Conservation (phyloP, 2,797 vertebrate species). For the Anas bernieri region DNA sequence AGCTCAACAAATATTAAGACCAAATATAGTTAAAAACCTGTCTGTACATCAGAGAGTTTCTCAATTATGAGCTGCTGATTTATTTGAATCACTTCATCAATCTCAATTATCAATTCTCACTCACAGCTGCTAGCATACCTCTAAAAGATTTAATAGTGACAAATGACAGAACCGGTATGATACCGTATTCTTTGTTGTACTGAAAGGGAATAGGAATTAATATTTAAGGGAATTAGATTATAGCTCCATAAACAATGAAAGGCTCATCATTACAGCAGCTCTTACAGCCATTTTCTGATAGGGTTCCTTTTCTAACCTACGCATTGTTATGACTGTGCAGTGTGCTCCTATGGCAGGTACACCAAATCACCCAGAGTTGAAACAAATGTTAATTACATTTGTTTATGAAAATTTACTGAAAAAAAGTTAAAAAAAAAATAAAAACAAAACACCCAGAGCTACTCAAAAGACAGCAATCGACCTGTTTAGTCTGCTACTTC, state of each 20-base stretch:
- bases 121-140: not conserved
- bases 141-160: not conserved
- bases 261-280: not conserved
- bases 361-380: not conserved
- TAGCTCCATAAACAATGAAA: not conserved
- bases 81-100: not conserved
- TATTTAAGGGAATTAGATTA: not conserved
- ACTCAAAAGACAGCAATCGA: not conserved
- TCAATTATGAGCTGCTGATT: not conserved
- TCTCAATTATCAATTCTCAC: not conserved
- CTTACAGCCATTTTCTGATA: not conserved
- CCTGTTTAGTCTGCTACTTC: not conserved
- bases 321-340: fast-evolving
- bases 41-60: not conserved
- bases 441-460: not conserved
- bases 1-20: not conserved
- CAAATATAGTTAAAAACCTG: not conserved
- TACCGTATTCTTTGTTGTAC: not conserved
- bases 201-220: not conserved
- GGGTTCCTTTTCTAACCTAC: not conserved
- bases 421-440: not conserved
- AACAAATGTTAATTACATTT: not conserved
- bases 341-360: not conserved
- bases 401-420: not conserved
- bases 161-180: not conserved